These are phyloP conservation scores for Egretta garzetta DNA, from an alignment of 2,113 vertebrate species.

Conservation along the genomic window DNA sequence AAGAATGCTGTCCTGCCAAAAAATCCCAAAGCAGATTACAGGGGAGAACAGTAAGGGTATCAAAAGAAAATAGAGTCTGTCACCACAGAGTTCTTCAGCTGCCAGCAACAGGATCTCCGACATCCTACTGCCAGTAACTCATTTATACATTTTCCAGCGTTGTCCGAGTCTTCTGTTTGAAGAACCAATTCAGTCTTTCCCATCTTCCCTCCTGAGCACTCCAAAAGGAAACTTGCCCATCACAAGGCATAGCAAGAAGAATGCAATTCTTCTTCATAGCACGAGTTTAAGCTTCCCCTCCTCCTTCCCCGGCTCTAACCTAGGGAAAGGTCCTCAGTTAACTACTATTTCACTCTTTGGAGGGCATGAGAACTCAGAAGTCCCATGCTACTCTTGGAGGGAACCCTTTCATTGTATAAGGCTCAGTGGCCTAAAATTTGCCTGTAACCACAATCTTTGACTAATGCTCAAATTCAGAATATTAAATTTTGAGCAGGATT, in stretches of 20 bases:
- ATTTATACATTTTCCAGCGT: neutral
- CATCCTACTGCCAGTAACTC: neutral
- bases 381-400: neutral
- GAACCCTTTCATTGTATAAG: neutral
- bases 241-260: neutral
- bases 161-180: neutral
- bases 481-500: neutral
- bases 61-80: neutral
- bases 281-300: neutral
- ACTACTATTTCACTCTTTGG: neutral
- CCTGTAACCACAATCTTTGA: neutral
- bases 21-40: neutral
- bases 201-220: neutral
- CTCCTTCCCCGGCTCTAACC: rapidly evolving
- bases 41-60: neutral
- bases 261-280: neutral
- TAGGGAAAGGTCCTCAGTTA: neutral
- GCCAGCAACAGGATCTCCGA: neutral
- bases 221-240: neutral
- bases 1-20: neutral
- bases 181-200: neutral
- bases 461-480: neutral
- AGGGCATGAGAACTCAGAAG: neutral
- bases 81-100: neutral
- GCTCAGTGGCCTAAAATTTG: neutral